phyloP scores from a whole-genome alignment of 2,113 vertebrate species.

The Muntiacus muntjak region DNA sequence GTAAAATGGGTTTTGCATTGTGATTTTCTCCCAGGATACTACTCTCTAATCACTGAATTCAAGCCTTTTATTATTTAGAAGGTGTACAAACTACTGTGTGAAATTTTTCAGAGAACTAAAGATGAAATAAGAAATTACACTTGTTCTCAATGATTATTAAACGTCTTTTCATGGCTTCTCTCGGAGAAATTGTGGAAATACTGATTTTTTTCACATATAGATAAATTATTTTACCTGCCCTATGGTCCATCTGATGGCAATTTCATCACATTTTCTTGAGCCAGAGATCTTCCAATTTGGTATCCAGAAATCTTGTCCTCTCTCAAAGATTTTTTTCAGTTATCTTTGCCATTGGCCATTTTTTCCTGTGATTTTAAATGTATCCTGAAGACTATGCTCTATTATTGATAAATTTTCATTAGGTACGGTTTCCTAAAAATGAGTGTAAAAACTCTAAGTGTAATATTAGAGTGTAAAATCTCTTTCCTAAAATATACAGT shows the following conservation, averaged over 20 bases:
- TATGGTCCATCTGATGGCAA: neutral
- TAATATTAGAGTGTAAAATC: neutral
- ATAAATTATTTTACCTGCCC: neutral
- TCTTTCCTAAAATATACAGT: neutral
- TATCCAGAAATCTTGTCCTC: neutral
- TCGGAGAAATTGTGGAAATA: neutral
- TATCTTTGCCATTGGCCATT: neutral
- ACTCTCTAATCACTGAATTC: neutral
- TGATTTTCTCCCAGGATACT: neutral
- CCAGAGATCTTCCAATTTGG: neutral
- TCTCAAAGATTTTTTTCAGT: neutral
- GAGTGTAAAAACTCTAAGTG: neutral
- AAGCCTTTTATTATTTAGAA: constrained; percentile 7
- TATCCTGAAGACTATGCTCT: neutral
- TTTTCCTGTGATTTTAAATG: constrained; percentile 27
- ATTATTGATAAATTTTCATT: neutral
- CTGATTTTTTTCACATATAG: neutral
- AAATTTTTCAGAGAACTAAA: constrained; percentile 34
- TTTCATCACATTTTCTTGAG: neutral
- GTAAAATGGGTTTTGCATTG: neutral
- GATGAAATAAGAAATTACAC: neutral
- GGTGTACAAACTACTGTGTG: neutral
- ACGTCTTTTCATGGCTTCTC: neutral
- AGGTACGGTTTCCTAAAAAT: neutral
- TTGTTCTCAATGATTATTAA: neutral